Percentiles rank a stretch among this genome's conserved stretches.
phyloP scores from a whole-genome alignment of 2,888 invertebrate species.

The Stramonita haemastoma region DNA sequence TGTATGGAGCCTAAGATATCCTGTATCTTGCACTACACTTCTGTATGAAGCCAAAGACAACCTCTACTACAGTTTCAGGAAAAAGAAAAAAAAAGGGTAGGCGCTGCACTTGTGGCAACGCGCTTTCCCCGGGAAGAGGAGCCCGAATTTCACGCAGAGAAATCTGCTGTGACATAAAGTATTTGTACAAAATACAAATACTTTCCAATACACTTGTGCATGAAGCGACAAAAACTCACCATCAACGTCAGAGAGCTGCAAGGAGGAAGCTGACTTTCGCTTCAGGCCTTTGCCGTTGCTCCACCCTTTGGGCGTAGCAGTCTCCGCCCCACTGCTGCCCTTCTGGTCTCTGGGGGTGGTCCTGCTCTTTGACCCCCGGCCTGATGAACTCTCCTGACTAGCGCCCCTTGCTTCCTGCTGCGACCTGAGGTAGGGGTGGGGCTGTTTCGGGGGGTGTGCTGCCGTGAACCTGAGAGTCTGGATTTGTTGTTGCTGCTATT shows the following conservation, averaged over 20 bases:
- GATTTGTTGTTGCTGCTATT: constrained; percentile 23
- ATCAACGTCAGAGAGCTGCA: constrained; percentile 2
- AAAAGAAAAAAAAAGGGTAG: too few species aligned
- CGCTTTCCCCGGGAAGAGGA: too few species aligned
- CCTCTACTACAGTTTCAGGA: too few species aligned
- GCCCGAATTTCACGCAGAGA: too few species aligned
- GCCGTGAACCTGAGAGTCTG: constrained; percentile 52
- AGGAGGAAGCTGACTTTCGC: constrained; percentile 26
- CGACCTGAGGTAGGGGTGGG: constrained; percentile 41
- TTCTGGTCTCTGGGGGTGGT: neutral
- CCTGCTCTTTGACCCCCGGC: neutral
- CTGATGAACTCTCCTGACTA: neutral
- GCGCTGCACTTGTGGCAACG: too few species aligned
- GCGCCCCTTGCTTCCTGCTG: neutral
- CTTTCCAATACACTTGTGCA: too few species aligned
- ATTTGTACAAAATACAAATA: too few species aligned
- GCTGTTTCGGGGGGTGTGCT: constrained; percentile 62
- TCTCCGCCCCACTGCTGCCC: constrained; percentile 9
- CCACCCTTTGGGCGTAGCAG: constrained; percentile 14
- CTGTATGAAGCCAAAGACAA: too few species aligned
- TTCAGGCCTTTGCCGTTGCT: neutral
- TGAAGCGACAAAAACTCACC: neutral
- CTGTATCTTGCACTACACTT: too few species aligned
- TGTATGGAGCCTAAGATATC: too few species aligned
- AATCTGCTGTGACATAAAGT: too few species aligned